Evolutionary conservation across 2,113 vertebrate genomes (phyloP).

Genomic region (Pteruthius melanotis): DNA sequence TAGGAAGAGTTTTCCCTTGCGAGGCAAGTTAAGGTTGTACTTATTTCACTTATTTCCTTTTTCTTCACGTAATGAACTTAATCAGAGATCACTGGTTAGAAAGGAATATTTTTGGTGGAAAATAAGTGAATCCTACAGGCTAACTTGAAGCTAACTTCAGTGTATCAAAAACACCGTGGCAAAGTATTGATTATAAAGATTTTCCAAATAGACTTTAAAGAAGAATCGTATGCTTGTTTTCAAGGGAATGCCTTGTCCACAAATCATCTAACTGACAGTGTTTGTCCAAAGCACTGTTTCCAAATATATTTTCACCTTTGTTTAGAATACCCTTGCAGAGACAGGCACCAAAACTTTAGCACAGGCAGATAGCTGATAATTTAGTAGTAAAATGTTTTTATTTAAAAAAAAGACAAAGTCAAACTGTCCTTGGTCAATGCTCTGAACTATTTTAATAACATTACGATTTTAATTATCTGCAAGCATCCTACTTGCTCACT

Average conservation of each 20-base stretch:
- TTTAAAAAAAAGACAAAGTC: not conserved
- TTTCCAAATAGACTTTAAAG: not conserved
- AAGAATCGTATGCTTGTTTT: not conserved
- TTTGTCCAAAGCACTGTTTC: not conserved
- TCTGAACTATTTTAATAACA: not conserved
- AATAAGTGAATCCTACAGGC: not conserved
- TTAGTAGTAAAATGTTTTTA: not conserved
- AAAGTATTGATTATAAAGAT: not conserved
- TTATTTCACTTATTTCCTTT: not conserved
- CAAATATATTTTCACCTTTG: not conserved
- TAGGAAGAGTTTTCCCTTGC: not conserved
- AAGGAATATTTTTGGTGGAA: not conserved
- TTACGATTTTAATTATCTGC: not conserved
- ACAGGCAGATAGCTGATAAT: not conserved
- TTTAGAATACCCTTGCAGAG: not conserved
- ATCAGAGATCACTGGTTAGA: not conserved
- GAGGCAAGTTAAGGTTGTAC: not conserved
- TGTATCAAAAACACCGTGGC: not conserved
- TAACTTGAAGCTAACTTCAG: not conserved
- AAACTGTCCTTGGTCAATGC: not conserved
- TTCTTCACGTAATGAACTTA: not conserved
- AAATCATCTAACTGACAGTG: not conserved
- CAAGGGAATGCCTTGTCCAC: not conserved
- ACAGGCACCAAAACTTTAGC: not conserved
- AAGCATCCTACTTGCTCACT: not conserved